These are phyloP conservation scores for Tenthredo scrophulariae DNA, from an alignment of 2,888 invertebrate species.

Conservation along the genomic window DNA sequence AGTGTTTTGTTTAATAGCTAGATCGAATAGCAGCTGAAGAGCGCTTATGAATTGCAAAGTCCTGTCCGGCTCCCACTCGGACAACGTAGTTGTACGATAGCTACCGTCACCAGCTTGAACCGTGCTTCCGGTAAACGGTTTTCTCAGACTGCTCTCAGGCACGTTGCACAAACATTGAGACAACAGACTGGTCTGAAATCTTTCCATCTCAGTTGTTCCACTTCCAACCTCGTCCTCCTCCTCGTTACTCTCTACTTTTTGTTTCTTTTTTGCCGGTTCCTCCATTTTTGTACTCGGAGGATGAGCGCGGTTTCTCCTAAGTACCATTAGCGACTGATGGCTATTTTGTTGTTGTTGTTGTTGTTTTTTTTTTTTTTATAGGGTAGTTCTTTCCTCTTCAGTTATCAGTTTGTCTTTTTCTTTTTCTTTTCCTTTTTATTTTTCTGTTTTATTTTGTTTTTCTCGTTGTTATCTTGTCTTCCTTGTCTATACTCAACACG, in stretches of 20 bases:
- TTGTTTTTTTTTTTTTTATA: background rate
- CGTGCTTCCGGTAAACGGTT: constrained; percentile 85
- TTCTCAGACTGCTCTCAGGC: constrained; percentile 85
- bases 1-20: constrained; percentile 91
- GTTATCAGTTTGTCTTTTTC: constrained; percentile 55
- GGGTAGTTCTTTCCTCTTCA: constrained; percentile 31
- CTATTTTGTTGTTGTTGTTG: background rate
- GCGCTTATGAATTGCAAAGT: constrained; percentile 90
- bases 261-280: constrained; percentile 92
- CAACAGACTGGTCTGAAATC: constrained; percentile 84
- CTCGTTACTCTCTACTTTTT: constrained; percentile 83
- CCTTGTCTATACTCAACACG: constrained; percentile 51
- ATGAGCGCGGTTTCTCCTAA: constrained; percentile 81
- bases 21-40: constrained; percentile 90
- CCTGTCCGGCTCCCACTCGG: constrained; percentile 84
- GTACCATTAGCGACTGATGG: constrained; percentile 81
- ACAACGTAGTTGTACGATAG: constrained; percentile 80
- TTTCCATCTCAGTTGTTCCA: constrained; percentile 80
- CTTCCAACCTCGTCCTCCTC: constrained; percentile 82
- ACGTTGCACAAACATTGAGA: constrained; percentile 90
- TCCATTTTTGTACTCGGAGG: constrained; percentile 84
- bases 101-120: constrained; percentile 79
- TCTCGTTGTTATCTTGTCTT: background rate
- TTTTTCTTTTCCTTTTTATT: constrained; percentile 49
- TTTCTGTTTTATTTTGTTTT: background rate